A percentile compares a stretch with the other conserved stretches of the same genome.
These are phyloP conservation scores for Leiothrix lutea DNA, from an alignment of 2,113 vertebrate species.

Conservation along the genomic window DNA sequence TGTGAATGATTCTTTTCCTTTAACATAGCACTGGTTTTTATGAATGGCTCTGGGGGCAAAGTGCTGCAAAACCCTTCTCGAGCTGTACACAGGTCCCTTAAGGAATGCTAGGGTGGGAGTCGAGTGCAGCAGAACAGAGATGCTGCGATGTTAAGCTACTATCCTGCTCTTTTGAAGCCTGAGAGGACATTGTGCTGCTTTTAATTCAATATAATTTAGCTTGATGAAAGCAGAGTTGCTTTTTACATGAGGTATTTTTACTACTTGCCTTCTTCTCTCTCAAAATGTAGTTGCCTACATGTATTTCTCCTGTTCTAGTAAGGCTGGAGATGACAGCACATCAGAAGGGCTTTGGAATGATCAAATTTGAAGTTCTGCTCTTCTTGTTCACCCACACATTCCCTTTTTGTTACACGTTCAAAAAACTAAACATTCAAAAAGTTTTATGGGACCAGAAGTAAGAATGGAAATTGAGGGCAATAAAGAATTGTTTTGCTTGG, in stretches of 20 bases:
- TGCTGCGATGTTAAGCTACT: neutral
- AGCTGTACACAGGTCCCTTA: neutral
- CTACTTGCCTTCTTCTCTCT: neutral
- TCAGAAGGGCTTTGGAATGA: neutral
- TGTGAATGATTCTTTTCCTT: slow-evolving; percentile 65
- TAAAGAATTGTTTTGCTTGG: neutral
- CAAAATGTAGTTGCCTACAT: neutral
- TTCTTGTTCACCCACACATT: neutral
- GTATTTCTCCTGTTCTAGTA: neutral
- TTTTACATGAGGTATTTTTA: neutral
- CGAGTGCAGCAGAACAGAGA: neutral
- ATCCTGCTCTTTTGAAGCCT: neutral
- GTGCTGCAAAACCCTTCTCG: neutral
- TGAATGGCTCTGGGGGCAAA: slow-evolving; percentile 51
- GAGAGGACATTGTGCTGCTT: neutral
- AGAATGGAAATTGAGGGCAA: neutral
- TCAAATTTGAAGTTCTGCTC: neutral
- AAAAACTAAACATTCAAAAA: neutral
- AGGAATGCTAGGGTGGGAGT: neutral
- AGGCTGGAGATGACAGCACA: neutral
- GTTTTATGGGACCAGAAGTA: neutral
- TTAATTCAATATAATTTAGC: neutral
- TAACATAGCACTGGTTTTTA: slow-evolving; percentile 45
- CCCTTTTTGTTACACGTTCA: neutral
- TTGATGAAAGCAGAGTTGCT: neutral